These are phyloP conservation scores for Passerina amoena DNA, from an alignment of 2,113 vertebrate genomes.

Conservation along the genomic window DNA sequence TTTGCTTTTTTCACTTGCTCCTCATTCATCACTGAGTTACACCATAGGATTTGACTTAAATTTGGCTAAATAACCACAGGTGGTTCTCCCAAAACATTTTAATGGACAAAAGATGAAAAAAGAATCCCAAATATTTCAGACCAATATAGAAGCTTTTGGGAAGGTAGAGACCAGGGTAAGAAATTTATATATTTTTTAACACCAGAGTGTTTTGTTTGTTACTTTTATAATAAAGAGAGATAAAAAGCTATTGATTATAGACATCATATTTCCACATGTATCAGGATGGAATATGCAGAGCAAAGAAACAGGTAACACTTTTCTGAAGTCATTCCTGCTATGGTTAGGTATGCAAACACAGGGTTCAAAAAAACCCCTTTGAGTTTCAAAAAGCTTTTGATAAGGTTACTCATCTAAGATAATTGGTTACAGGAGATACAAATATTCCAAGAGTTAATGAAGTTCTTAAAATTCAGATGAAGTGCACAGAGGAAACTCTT, in stretches of 20 bases:
- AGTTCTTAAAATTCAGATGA: not conserved
- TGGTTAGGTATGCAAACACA: not conserved
- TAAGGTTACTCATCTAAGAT: not conserved
- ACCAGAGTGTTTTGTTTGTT: not conserved
- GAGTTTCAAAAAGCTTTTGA: conserved; percentile 16
- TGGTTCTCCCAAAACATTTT: not conserved
- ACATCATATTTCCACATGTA: not conserved
- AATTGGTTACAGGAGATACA: not conserved
- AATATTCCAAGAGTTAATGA: not conserved
- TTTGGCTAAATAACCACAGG: not conserved
- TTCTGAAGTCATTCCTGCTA: not conserved
- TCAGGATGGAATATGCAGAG: not conserved
- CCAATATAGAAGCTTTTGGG: not conserved
- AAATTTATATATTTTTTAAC: not conserved
- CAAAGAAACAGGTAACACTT: not conserved
- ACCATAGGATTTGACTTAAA: not conserved
- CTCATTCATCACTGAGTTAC: not conserved
- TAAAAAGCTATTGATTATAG: not conserved
- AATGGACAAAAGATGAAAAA: not conserved
- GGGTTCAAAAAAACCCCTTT: not conserved
- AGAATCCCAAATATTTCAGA: not conserved
- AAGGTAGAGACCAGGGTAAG: not conserved
- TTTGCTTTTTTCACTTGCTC: not conserved
- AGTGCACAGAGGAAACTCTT: not conserved
- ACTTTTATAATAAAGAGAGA: not conserved